Evolutionary conservation across 2,113 vertebrate genomes (phyloP).

Genomic region (Hippoglossus stenolepis): DNA sequence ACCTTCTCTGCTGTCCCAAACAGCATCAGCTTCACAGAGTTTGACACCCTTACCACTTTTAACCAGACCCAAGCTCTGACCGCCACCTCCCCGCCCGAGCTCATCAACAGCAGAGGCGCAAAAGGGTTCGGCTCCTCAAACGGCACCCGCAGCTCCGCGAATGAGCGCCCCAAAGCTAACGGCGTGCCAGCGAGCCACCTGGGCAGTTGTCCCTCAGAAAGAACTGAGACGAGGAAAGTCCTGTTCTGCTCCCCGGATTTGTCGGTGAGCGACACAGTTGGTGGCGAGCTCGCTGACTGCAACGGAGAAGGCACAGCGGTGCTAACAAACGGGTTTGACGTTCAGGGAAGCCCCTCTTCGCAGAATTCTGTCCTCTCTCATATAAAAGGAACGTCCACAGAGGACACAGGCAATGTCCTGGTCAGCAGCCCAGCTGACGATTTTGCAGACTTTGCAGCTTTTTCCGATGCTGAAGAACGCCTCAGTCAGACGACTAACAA

Average conservation of each 20-base stretch:
- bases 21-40: constrained; percentile 91
- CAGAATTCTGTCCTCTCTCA: constrained; percentile 56
- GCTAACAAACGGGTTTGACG: constrained; percentile 94
- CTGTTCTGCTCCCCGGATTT: constrained; percentile 64
- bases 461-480: constrained; percentile 77
- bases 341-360: constrained; percentile 67
- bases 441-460: constrained; percentile 92
- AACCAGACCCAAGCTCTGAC: constrained; percentile 74
- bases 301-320: constrained; percentile 86
- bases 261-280: constrained; percentile 40
- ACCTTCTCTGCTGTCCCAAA: constrained; percentile 89
- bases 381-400: constrained; percentile 73
- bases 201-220: constrained; percentile 76
- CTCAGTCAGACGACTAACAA: not conserved
- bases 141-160: constrained; percentile 72
- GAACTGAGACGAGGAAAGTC: constrained; percentile 69
- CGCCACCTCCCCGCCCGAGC: constrained; percentile 82
- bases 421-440: constrained; percentile 78
- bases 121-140: constrained; percentile 81
- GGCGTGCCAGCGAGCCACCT: constrained; percentile 79
- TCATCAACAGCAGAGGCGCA: constrained; percentile 80
- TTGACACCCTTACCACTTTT: constrained; percentile 87
- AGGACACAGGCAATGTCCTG: constrained; percentile 68
- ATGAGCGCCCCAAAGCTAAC: constrained; percentile 77
- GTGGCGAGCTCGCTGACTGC: constrained; percentile 71